Conservation (phyloP, 2,888 invertebrate genomes). For the Seladonia tumulorum region DNA sequence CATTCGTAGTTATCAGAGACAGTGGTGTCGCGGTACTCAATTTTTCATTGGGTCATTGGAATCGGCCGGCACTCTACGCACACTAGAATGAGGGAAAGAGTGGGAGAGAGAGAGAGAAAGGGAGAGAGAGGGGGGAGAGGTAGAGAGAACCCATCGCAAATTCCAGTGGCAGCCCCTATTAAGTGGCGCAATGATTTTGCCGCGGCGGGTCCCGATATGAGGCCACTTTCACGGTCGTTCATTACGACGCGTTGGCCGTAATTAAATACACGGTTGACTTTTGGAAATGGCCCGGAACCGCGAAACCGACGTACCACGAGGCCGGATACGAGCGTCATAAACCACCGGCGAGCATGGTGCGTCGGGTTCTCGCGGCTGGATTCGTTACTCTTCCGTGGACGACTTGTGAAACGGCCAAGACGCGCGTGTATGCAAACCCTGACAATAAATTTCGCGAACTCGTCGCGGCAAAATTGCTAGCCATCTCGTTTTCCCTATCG, state of each 20-base stretch:
- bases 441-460: conserved; percentile 7
- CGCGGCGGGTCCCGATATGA: conserved; percentile 19
- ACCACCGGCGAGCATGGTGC: conserved; percentile 17
- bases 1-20: conserved; percentile 8
- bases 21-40: background rate
- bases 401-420: conserved; percentile 17
- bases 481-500: background rate
- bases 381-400: background rate
- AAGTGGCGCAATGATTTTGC: conserved; percentile 34
- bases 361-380: conserved; percentile 2
- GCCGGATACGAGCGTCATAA: conserved; percentile 36
- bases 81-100: background rate
- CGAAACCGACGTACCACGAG: conserved; percentile 3
- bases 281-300: conserved; percentile 43
- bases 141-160: background rate
- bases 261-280: conserved; percentile 57
- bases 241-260: conserved; percentile 34
- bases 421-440: conserved; percentile 11
- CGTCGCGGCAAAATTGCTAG: background rate
- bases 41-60: conserved; percentile 3
- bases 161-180: conserved; percentile 9
- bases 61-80: background rate
- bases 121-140: background rate
- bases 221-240: conserved; percentile 33
- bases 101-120: background rate